Evolutionary conservation across 2,113 vertebrate genomes (phyloP).

Genomic region (Manacus vitellinus): DNA sequence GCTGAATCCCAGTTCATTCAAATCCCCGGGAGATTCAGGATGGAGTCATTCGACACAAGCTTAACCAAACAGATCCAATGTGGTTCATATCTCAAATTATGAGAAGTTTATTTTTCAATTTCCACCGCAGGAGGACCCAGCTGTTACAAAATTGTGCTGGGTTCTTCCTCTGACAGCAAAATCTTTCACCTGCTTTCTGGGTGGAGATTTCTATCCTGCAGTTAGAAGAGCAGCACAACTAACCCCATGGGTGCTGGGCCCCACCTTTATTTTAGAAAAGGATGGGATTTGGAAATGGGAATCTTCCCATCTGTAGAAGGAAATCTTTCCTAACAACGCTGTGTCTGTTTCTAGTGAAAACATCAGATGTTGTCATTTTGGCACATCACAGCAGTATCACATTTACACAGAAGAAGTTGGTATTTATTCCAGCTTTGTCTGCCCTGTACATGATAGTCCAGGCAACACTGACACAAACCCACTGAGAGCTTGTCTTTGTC

Average conservation of each 20-base stretch:
- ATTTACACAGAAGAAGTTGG: not conserved
- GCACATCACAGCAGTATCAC: not conserved
- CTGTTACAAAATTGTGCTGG: not conserved
- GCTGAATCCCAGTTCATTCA: constrained; percentile 30
- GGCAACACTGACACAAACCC: not conserved
- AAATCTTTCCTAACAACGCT: not conserved
- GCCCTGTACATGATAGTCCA: not conserved
- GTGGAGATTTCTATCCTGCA: not conserved
- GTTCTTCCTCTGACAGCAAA: not conserved
- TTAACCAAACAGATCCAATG: not conserved
- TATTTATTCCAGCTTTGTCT: constrained; percentile 48
- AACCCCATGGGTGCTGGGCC: not conserved
- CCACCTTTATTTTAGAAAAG: not conserved
- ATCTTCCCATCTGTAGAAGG: not conserved
- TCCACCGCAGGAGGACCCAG: not conserved
- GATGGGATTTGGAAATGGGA: not conserved
- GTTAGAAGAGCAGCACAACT: not conserved
- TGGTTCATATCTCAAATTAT: not conserved
- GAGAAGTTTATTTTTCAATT: not conserved
- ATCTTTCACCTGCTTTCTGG: not conserved
- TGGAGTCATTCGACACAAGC: not conserved
- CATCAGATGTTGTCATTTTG: constrained; percentile 27
- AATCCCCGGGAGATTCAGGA: not conserved
- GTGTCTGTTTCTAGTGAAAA: constrained; percentile 4
- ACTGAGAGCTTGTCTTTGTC: not conserved